A percentile compares a stretch with the other conserved stretches of the same genome.
Conservation (phyloP, 2,888 invertebrate species). For the Leptinotarsa peninsularis region DNA sequence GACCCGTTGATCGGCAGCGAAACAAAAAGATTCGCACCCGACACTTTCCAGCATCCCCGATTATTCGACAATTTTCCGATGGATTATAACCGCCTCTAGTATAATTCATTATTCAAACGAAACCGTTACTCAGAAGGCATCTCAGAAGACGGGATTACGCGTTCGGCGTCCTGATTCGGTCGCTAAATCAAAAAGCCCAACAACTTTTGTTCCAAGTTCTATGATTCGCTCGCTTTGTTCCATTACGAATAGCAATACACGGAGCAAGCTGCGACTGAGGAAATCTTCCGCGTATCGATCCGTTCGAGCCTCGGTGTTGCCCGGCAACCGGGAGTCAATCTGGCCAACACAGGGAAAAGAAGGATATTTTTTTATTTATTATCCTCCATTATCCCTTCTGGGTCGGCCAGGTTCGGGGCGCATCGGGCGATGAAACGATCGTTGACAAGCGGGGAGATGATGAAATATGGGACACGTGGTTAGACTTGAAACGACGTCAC, state of each 20-base stretch:
- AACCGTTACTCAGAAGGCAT: slow-evolving; percentile 2
- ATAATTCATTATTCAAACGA: slow-evolving; percentile 16
- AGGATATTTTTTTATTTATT: slow-evolving; percentile 67
- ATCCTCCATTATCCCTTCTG: slow-evolving; percentile 65
- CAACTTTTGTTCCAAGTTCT: slow-evolving; percentile 50
- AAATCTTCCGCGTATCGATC: slow-evolving; percentile 70
- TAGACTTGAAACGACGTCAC: slow-evolving; percentile 79
- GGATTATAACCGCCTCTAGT: slow-evolving; percentile 5
- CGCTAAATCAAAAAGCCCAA: slow-evolving; percentile 41
- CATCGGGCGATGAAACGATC: slow-evolving; percentile 35
- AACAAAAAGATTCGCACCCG: background rate
- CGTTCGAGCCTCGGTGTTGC: slow-evolving; percentile 67
- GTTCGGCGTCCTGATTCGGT: slow-evolving; percentile 10
- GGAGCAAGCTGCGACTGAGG: slow-evolving; percentile 55
- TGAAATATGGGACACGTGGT: slow-evolving; percentile 81
- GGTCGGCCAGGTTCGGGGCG: slow-evolving; percentile 57
- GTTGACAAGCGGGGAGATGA: slow-evolving; percentile 70
- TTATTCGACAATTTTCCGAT: background rate
- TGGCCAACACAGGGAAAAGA: slow-evolving; percentile 67
- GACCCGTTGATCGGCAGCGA: background rate
- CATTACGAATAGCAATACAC: slow-evolving; percentile 32
- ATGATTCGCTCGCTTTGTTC: slow-evolving; percentile 41
- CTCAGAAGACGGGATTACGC: slow-evolving; percentile 8
- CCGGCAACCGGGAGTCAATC: slow-evolving; percentile 71
- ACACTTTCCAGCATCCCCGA: background rate